These are phyloP conservation scores for Hucho hucho DNA, from an alignment of 2,113 vertebrate genomes.

Conservation along the genomic window DNA sequence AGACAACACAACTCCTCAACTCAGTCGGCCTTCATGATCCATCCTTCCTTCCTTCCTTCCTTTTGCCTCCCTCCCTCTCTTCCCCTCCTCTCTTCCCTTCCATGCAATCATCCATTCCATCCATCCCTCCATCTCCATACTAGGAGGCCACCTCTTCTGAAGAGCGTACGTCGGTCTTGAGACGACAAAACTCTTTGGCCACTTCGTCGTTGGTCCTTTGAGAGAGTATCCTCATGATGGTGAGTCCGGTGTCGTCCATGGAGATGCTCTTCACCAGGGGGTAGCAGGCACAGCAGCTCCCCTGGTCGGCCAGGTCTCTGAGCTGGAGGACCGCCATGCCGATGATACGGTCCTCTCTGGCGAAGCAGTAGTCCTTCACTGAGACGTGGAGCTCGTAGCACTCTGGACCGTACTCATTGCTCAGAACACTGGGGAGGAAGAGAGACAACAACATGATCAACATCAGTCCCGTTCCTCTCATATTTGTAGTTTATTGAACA, in stretches of 20 bases:
- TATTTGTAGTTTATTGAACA: no score
- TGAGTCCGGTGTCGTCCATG: slow-evolving; percentile 91
- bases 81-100: neutral
- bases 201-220: slow-evolving; percentile 96
- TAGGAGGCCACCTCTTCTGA: slow-evolving; percentile 81
- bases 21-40: slow-evolving; percentile 21
- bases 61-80: neutral
- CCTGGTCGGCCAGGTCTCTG: slow-evolving; percentile 80
- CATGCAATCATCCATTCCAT: neutral
- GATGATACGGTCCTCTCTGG: slow-evolving; percentile 89
- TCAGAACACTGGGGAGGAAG: slow-evolving; percentile 76
- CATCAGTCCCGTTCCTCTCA: no score
- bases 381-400: slow-evolving; percentile 92
- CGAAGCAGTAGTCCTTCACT: slow-evolving; percentile 98
- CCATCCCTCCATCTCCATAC: neutral
- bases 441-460: neutral
- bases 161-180: slow-evolving; percentile 92
- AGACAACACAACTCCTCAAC: slow-evolving; percentile 69
- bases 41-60: neutral
- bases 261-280: slow-evolving; percentile 83
- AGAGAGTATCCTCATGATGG: slow-evolving; percentile 96
- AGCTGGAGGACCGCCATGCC: slow-evolving; percentile 94
- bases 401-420: slow-evolving; percentile 84
- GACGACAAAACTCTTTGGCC: slow-evolving; percentile 96
- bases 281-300: slow-evolving; percentile 81